Conservation (phyloP, 2,113 vertebrate species). For the Macaca fascicularis region DNA sequence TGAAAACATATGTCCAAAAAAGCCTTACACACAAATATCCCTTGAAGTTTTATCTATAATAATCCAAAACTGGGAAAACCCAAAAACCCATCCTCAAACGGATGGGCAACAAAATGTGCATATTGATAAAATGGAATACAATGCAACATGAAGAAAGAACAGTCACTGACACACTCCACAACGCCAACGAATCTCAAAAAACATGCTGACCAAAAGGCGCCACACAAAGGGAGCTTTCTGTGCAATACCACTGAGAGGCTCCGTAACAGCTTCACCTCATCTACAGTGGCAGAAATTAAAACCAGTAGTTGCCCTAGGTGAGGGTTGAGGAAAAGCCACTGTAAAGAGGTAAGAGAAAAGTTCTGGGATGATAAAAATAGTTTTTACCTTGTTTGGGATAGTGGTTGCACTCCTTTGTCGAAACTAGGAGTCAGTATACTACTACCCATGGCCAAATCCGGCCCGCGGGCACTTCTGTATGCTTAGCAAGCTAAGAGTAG, state of each 20-base stretch:
- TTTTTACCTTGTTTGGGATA: neutral
- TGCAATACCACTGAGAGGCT: neutral
- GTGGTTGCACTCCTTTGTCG: neutral
- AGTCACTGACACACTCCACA: neutral
- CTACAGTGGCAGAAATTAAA: neutral
- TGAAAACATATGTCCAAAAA: neutral
- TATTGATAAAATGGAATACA: neutral
- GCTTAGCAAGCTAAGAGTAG: neutral
- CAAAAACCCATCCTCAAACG: neutral
- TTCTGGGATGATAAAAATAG: neutral
- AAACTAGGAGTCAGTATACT: neutral
- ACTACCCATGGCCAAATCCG: neutral
- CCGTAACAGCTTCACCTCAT: neutral
- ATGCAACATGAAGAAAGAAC: neutral
- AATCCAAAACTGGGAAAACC: neutral
- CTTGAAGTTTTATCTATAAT: conserved; percentile 7
- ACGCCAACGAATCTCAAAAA: neutral
- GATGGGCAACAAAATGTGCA: neutral
- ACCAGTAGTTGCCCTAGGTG: neutral
- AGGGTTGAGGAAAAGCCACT: neutral
- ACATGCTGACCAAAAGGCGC: neutral
- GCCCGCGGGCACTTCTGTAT: neutral
- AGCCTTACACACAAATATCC: neutral
- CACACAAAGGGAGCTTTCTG: neutral
- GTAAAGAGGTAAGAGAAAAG: neutral